Conservation (phyloP, 2,113 vertebrate species). For the Carettochelys insculpta region DNA sequence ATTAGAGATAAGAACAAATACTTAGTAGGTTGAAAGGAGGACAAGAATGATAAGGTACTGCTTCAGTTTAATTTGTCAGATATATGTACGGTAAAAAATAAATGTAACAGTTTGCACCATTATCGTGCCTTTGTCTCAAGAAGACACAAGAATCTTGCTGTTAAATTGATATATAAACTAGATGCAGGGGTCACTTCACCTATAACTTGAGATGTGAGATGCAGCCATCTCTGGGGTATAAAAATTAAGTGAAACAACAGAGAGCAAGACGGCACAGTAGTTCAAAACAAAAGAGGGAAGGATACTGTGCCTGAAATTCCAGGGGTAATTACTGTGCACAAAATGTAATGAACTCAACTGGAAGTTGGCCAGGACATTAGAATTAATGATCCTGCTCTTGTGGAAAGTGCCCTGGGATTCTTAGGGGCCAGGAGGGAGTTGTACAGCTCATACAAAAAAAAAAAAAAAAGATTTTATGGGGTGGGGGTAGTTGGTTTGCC, state of each 20-base stretch:
- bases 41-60: neutral
- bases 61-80: neutral
- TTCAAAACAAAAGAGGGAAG: neutral
- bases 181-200: neutral
- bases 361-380: neutral
- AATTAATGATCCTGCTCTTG: accelerated
- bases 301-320: neutral
- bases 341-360: neutral
- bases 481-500: neutral
- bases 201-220: neutral
- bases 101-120: neutral
- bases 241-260: neutral
- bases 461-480: neutral
- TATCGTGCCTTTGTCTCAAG: neutral
- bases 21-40: neutral
- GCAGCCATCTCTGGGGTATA: neutral
- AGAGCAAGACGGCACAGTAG: neutral
- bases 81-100: neutral
- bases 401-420: neutral
- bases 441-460: neutral
- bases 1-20: neutral
- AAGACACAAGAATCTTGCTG: neutral
- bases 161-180: neutral
- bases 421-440: neutral
- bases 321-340: neutral